Evolutionary conservation across 2,888 invertebrate genomes (phyloP), one percentile per base, ranked within the genome.

Genomic region (Noctua comes): DNA sequence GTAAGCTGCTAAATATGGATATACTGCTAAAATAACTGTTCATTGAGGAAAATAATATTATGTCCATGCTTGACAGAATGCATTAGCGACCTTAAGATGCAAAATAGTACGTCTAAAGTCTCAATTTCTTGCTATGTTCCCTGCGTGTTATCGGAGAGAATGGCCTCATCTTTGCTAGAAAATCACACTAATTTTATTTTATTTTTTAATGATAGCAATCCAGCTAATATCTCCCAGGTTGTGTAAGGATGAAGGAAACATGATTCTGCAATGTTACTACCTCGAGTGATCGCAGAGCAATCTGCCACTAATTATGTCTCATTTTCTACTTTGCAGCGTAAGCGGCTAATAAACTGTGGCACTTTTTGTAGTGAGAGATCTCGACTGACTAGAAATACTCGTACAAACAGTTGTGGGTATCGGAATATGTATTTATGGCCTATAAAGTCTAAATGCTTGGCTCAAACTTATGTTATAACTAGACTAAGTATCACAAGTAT

Each of bases 231-330:
- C 1, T 27, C 21, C 1, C 1, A 40, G 0, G 69, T 84, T 70
- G 57, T 83, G 78, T 79, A 62, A 71, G 36, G 31, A 68, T 36
- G 18, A 6, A 65, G 70, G 79, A 84, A 84, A 84, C 62, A 10
- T 69, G 48, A 65, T 69, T 57, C 70, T 43, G 59, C 57, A 16
- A 43, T 10, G 59, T 21, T 46, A 24, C 51, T 2, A 2, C 40
- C 21, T 57, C 18, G 54, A n/a, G 59, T 40, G 68, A 85, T 81
- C 77, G 46, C 21, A 64, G 57, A 82, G 77, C 64, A 72, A 85
- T 84, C 82, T 77, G 65, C 43, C 36, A 24, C 77, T 72, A 77
- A 84, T 84, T 85, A 85, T 40, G n/a, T 57, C 40, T 71, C n/a
- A 77, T 84, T 85, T 81, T 59, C 64, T 82, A 57, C 43, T 78